phyloP scores from a whole-genome alignment of 2,113 vertebrate genomes.

The Stercorarius parasiticus region DNA sequence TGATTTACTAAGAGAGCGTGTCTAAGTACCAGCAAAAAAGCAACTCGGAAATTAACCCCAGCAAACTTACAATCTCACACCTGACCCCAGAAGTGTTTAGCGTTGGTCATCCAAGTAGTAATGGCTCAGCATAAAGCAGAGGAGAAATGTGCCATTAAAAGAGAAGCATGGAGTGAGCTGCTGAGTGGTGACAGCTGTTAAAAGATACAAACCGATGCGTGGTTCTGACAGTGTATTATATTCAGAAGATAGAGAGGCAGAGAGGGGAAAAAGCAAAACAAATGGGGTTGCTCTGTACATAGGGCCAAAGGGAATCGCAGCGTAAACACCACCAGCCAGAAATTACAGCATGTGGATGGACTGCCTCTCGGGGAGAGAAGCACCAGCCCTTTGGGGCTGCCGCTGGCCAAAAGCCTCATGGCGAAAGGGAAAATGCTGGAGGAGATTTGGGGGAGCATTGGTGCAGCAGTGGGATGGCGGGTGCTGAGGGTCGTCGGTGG shows the following conservation, averaged over 20 bases:
- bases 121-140: neutral
- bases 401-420: neutral
- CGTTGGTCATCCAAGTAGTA: neutral
- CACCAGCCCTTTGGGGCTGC: neutral
- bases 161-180: neutral
- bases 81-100: neutral
- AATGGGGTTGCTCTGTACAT: neutral
- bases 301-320: neutral
- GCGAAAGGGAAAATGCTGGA: neutral
- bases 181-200: neutral
- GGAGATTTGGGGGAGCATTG: neutral
- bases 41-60: conserved; percentile 6
- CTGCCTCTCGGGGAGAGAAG: neutral
- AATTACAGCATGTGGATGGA: neutral
- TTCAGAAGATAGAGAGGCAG: neutral
- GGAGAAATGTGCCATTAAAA: neutral
- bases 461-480: neutral
- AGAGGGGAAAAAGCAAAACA: neutral
- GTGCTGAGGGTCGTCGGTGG: neutral
- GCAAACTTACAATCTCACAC: neutral
- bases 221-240: neutral
- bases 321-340: neutral
- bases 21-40: neutral
- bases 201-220: neutral
- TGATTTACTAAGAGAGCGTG: conserved; percentile 1